Evolutionary conservation across 2,797 vertebrate species (phyloP).

Genomic region (Chromobotia macracanthus): DNA sequence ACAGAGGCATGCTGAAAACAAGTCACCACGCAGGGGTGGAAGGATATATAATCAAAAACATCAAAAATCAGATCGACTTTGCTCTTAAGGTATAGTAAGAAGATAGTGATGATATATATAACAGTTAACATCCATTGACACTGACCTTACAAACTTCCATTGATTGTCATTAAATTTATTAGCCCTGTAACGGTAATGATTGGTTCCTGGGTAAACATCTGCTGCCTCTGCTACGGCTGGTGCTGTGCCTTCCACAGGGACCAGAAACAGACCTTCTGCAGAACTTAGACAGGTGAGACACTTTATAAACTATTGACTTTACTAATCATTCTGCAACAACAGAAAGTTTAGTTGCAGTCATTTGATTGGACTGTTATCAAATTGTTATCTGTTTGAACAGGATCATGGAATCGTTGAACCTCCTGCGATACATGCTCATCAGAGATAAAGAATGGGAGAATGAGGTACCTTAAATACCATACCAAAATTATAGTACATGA

Average conservation of each 20-base stretch:
- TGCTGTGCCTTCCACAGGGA: slow-evolving; percentile 87
- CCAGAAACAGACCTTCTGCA: slow-evolving; percentile 91
- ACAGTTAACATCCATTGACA: neutral
- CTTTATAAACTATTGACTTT: neutral
- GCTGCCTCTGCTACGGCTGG: slow-evolving; percentile 84
- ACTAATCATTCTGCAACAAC: neutral
- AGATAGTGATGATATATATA: neutral
- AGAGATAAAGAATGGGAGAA: slow-evolving; percentile 89
- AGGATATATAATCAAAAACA: slow-evolving; percentile 94
- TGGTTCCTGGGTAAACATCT: slow-evolving; percentile 90
- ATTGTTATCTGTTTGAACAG: slow-evolving; percentile 65
- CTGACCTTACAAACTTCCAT: neutral
- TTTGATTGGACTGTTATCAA: neutral
- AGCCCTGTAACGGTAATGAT: slow-evolving; percentile 74
- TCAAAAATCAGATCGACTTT: slow-evolving; percentile 87
- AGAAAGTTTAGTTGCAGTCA: neutral
- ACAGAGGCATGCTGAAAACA: slow-evolving; percentile 89
- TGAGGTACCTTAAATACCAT: slow-evolving; percentile 75
- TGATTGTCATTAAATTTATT: slow-evolving; percentile 53
- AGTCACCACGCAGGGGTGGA: slow-evolving; percentile 91
- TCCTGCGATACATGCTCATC: slow-evolving; percentile 92
- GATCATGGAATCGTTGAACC: slow-evolving; percentile 93
- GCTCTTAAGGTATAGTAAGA: slow-evolving; percentile 81
- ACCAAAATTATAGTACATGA: neutral
- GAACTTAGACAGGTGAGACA: slow-evolving; percentile 87